These are phyloP conservation scores for Troides aeacus DNA, from an alignment of 2,888 invertebrate genomes.

Conservation along the genomic window DNA sequence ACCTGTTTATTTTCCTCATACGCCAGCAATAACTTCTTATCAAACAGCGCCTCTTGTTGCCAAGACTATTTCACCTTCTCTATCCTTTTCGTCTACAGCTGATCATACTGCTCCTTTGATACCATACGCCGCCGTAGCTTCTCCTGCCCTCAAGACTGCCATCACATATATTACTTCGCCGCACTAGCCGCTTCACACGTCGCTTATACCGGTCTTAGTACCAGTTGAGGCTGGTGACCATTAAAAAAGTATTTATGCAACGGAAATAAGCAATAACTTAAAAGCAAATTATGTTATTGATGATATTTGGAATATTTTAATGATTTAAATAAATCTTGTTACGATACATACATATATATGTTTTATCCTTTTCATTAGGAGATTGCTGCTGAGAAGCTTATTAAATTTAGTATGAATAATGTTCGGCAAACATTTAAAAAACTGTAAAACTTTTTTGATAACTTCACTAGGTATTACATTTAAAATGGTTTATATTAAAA, in stretches of 20 bases:
- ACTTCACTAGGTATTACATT: too few species aligned
- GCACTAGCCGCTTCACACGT: slow-evolving; percentile 51
- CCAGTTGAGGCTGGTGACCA: slow-evolving; percentile 40
- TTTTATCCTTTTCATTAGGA: neutral
- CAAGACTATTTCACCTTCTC: slow-evolving; percentile 31
- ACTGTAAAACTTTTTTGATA: too few species aligned
- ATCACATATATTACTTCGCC: slow-evolving; percentile 80
- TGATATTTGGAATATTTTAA: neutral
- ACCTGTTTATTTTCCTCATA: slow-evolving; percentile 46
- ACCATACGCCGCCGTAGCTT: slow-evolving; percentile 38
- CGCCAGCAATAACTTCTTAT: slow-evolving; percentile 34
- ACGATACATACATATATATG: neutral
- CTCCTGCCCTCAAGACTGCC: slow-evolving; percentile 74
- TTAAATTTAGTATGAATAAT: too few species aligned
- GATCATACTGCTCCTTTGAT: slow-evolving; percentile 63
- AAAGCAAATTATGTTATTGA: neutral
- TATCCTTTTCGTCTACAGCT: slow-evolving; percentile 35
- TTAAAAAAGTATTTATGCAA: neutral
- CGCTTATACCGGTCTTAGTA: slow-evolving; percentile 36
- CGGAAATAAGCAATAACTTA: neutral
- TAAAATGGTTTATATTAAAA: too few species aligned
- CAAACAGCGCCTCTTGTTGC: slow-evolving; percentile 33
- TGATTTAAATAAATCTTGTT: neutral
- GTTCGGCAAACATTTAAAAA: too few species aligned
- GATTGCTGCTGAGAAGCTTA: neutral